A percentile compares a stretch with the other conserved stretches of the same genome.
Evolutionary conservation across 2,888 invertebrate genomes (phyloP).

Genomic region (Drosophila trichaetosa): DNA sequence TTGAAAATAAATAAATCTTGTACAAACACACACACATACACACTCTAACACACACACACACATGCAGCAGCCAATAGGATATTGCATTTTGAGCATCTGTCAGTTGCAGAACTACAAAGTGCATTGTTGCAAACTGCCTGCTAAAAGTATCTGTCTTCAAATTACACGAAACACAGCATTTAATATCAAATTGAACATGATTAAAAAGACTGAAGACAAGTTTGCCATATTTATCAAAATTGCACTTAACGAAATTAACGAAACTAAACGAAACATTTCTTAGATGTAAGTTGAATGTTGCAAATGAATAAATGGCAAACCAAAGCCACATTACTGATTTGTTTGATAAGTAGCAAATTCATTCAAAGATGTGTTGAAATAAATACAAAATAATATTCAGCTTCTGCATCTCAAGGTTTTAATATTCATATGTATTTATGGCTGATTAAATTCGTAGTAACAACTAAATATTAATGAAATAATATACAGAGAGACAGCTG

Average conservation of each 20-base stretch:
- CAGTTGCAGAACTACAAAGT: constrained; percentile 33
- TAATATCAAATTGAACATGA: constrained; percentile 7
- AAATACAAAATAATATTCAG: not conserved
- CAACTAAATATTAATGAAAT: not conserved
- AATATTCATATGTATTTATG: not conserved
- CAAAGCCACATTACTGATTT: not conserved
- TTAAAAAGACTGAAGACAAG: not conserved
- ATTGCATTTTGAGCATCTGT: constrained; percentile 61
- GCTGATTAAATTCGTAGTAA: not conserved
- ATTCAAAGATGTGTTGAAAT: not conserved
- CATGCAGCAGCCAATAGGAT: constrained; percentile 30
- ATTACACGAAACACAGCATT: constrained; percentile 25
- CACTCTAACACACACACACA: not conserved
- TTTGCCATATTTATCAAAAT: not conserved
- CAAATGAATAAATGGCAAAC: not conserved
- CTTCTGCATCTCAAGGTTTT: not conserved
- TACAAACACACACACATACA: constrained; percentile 32
- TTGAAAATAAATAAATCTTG: constrained; percentile 75
- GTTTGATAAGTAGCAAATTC: not conserved
- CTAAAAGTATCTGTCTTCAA: constrained; percentile 16
- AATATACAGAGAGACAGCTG: not conserved
- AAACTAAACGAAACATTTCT: too few species aligned
- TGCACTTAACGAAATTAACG: constrained; percentile 1
- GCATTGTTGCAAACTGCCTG: constrained; percentile 31
- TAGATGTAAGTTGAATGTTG: not conserved